Evolutionary conservation across 2,888 invertebrate species (phyloP).

Genomic region (Julus scandinavius): DNA sequence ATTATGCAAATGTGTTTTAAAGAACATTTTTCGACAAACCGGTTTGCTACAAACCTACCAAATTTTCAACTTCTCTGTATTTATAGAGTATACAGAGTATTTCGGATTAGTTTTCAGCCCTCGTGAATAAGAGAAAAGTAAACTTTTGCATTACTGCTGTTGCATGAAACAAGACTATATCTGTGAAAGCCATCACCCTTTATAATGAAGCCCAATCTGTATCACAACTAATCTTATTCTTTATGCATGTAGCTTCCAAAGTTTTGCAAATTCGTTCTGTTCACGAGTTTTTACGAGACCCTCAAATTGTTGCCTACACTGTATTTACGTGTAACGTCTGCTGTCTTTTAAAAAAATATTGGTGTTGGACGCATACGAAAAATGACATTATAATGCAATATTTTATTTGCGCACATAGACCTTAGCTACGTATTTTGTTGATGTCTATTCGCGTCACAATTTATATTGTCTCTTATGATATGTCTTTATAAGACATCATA

Average conservation of each 20-base stretch:
- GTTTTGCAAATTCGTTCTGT: background rate
- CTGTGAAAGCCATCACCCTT: no score
- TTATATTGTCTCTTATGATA: slow-evolving; percentile 21
- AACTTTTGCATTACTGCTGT: no score
- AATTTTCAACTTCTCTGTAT: no score
- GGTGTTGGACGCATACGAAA: background rate
- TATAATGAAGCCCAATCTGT: no score
- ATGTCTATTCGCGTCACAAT: background rate
- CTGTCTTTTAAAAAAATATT: background rate
- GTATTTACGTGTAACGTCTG: background rate
- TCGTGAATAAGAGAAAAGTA: no score
- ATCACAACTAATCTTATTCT: no score
- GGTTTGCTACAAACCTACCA: no score
- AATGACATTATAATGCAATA: background rate
- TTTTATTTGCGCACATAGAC: background rate
- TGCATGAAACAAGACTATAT: no score
- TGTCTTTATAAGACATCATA: slow-evolving; percentile 33
- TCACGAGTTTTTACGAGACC: background rate
- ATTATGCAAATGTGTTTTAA: no score
- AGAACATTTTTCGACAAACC: no score
- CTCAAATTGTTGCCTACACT: background rate
- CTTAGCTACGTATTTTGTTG: background rate
- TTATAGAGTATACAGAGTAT: no score
- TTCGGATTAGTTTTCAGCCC: no score
- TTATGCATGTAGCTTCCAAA: background rate